These are phyloP conservation scores for Ophraella communa DNA, from an alignment of 2,888 invertebrate species.

Conservation along the genomic window DNA sequence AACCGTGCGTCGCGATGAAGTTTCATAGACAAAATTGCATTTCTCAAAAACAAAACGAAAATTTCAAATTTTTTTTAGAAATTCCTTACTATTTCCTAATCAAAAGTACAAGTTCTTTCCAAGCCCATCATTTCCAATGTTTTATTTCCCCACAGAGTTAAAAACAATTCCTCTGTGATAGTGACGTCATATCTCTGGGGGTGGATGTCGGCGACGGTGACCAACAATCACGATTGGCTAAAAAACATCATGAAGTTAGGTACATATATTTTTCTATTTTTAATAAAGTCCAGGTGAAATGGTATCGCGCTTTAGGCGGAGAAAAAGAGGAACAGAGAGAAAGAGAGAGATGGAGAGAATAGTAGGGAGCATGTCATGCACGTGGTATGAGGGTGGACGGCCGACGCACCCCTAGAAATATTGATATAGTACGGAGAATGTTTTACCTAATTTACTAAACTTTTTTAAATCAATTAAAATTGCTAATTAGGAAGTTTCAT, in stretches of 20 bases:
- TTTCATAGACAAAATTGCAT: too few species aligned
- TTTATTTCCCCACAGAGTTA: not conserved
- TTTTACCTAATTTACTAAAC: not conserved
- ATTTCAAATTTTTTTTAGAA: too few species aligned
- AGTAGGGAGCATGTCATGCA: not conserved
- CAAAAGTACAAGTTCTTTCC: not conserved
- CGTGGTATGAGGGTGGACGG: slow-evolving; percentile 2
- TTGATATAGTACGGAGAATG: not conserved
- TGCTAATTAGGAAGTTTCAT: too few species aligned
- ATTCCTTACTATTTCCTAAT: too few species aligned
- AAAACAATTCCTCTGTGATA: not conserved
- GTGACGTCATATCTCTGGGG: slow-evolving; percentile 7
- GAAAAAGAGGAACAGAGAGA: not conserved
- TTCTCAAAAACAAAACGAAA: too few species aligned
- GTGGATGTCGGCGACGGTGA: not conserved
- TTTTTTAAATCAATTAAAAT: too few species aligned
- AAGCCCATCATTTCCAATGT: not conserved
- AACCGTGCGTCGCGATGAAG: too few species aligned
- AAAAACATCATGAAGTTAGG: not conserved
- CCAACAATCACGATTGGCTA: not conserved
- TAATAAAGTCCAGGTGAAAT: slow-evolving; percentile 13
- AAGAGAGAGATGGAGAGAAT: not conserved
- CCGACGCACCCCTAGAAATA: not conserved
- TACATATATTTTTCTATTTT: not conserved
- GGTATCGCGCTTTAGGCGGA: not conserved